Base-by-base conservation (phyloP, 2,113 vertebrate genomes). In the Pycnonotus jocosus region DNA sequence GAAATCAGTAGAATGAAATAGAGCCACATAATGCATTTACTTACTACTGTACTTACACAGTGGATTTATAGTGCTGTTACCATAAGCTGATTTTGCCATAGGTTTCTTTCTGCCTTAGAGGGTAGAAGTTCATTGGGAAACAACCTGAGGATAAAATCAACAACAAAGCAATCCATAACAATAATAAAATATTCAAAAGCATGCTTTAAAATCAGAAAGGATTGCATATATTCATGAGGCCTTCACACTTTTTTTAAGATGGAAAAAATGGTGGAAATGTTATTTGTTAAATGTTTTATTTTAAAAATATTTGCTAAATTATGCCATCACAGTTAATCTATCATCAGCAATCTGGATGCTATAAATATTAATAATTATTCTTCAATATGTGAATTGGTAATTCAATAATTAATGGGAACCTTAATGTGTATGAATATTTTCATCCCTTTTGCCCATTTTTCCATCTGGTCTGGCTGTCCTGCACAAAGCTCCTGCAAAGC, bases 291-390 rank as follows among this genome's bases (percentile, higher is more conserved):
- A 86, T 65, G 81, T 69, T 94, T 94, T 76, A 76, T 93, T 93
- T 91, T 40, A 24, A 94, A 96, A 95, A 90, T 88, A 79, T 95
- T 95, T 93, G 79, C 88, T 96, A 93, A 92, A 90, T 92, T 92
- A 95, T 88, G 82, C 76, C 80, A 74, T 74, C 16, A 1, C 3
- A 2, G 54, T 93, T 93, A 95, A 94, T 77, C 81, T 61, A 65
- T 83, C 71, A 77, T 27, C 54, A 47, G 62, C 82, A 90, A 81
- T 90, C 88, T 74, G 64, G 92, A 94, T 66, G 44, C 38, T 62
- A 94, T 93, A 70, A 94, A 93, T 95, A 94, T 94, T 95, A 95
- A 95, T 88, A 82, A 93, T 95, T 73, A 77, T 86, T 64, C 72
- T 40, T 83, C 72, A 93, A 93, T 86, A 82, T 86, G 54, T 66